Evolutionary conservation across 2,113 vertebrate species (phyloP), one percentile per base, ranked within the genome.

Genomic region (Heterotis niloticus): DNA sequence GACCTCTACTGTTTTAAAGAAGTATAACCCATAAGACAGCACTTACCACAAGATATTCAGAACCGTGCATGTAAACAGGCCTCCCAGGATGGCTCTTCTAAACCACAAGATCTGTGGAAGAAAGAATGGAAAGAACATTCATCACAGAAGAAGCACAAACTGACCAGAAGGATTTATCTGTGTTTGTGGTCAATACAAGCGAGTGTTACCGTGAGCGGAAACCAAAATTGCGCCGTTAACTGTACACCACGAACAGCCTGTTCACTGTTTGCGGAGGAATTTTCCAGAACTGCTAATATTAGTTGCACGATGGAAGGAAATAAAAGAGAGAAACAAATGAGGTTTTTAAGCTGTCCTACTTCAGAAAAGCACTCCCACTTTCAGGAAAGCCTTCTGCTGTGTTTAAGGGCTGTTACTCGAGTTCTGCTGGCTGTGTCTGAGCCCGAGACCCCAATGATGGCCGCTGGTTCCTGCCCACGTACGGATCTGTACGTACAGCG

Each of bases 41-140:
- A 62, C 89, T 88, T 82, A 92, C 88, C 90, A 93, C 65, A 91
- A 87, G 78, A 92, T 86, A 84, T 91, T 93, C 65, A 91, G 85
- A 14, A 91, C 62, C 5, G 88, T 84, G 68, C 89, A 90, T 44
- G 90, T 92, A 28, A 85, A 81, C 73, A 93, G 83, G 54, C 89
- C 90, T 64, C 85, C 89, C 0, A 90, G 83, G 0, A 91, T 82
- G 0, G 84, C 84, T 84, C 92, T 88, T 24, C 90, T 86, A 80
- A 91, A 91, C 88, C 90, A 91, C 87, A 91, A 75, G 74, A 92
- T 88, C 90, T 91, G 82, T 11, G 66, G n/a, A 34, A 29, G 73
- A 24, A 77, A 10, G 24, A 56, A 73, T 18, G 44, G n/a, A 24
- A 29, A 17, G 52, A 23, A 59, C 17, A 26, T 74, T 59, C 26